phyloP scores from a whole-genome alignment of 1,140 invertebrate species.

The Tetragnatha versicolor region DNA sequence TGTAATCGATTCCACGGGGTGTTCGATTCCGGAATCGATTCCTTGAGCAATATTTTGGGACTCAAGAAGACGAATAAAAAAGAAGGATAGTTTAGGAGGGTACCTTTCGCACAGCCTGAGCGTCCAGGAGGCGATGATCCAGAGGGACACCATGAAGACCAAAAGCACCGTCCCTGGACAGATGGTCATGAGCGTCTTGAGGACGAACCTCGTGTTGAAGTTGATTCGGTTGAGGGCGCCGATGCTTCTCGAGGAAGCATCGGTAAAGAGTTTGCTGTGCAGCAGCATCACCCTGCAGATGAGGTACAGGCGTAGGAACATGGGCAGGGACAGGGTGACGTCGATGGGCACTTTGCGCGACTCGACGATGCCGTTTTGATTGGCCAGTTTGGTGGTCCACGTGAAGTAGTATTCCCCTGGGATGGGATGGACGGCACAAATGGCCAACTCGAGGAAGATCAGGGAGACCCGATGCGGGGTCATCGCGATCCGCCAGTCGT shows the following conservation, averaged over 20 bases:
- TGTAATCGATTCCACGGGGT: too few relatives aligned
- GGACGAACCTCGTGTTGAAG: constrained; percentile 98
- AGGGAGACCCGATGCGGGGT: constrained; percentile 94
- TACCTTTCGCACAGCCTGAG: constrained; percentile 98
- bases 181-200: constrained; percentile 99
- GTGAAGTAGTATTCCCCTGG: constrained; percentile 95
- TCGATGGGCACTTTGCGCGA: constrained; percentile 86
- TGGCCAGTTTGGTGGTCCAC: constrained; percentile 94
- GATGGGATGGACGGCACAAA: constrained; percentile 97
- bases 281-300: constrained; percentile 99
- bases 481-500: constrained; percentile 99
- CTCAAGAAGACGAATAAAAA: too few relatives aligned
- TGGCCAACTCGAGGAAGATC: constrained; percentile 88
- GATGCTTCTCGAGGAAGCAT: constrained; percentile 81
- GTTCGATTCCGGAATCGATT: too few relatives aligned
- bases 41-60: too few relatives aligned
- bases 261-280: constrained; percentile 98
- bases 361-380: constrained; percentile 76
- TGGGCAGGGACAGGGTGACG: constrained; percentile 95
- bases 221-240: constrained; percentile 99
- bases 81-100: constrained; percentile 59
- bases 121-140: constrained; percentile 99
- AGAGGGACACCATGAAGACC: constrained; percentile 98
- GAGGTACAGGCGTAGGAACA: constrained; percentile 98
- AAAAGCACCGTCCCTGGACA: constrained; percentile 97